phyloP scores from a whole-genome alignment of 2,797 vertebrate genomes.

The Argyrosomus regius region DNA sequence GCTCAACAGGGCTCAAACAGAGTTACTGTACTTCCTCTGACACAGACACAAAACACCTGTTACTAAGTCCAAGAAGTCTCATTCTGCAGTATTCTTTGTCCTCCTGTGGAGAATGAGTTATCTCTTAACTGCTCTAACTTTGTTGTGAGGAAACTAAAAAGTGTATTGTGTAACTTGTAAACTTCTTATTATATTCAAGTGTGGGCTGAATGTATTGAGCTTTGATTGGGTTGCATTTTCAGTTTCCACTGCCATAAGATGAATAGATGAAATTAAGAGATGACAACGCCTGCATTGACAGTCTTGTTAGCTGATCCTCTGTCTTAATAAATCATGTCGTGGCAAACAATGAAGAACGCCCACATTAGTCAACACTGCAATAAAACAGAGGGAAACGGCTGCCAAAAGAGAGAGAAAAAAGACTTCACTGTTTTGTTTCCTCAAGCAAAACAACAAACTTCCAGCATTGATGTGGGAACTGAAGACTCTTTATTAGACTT shows the following conservation, averaged over 20 bases:
- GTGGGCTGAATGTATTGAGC: slow-evolving; percentile 37
- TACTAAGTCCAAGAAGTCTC: neutral
- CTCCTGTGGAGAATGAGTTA: neutral
- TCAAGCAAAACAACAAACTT: slow-evolving; percentile 58
- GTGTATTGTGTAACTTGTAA: slow-evolving; percentile 4
- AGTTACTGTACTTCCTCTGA: neutral
- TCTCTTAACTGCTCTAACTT: slow-evolving; percentile 15
- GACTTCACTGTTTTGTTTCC: slow-evolving; percentile 41
- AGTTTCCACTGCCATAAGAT: slow-evolving; percentile 37
- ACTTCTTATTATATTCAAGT: slow-evolving; percentile 1
- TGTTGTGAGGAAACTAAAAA: slow-evolving; percentile 13
- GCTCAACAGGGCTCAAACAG: neutral
- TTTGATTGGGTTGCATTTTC: slow-evolving; percentile 18
- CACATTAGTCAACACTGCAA: slow-evolving; percentile 52
- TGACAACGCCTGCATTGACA: slow-evolving; percentile 36
- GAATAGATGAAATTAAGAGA: slow-evolving; percentile 61
- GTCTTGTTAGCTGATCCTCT: slow-evolving; percentile 58
- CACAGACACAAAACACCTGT: neutral
- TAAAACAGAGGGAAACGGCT: slow-evolving; percentile 43
- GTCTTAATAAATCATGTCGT: slow-evolving; percentile 58
- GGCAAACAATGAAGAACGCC: slow-evolving; percentile 54
- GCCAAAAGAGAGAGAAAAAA: slow-evolving; percentile 16
- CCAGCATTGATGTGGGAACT: slow-evolving; percentile 38
- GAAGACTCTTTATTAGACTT: slow-evolving; percentile 52
- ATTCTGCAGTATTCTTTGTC: neutral